Evolutionary conservation across 2,797 vertebrate species (phyloP).

Genomic region (Valencia hispanica): DNA sequence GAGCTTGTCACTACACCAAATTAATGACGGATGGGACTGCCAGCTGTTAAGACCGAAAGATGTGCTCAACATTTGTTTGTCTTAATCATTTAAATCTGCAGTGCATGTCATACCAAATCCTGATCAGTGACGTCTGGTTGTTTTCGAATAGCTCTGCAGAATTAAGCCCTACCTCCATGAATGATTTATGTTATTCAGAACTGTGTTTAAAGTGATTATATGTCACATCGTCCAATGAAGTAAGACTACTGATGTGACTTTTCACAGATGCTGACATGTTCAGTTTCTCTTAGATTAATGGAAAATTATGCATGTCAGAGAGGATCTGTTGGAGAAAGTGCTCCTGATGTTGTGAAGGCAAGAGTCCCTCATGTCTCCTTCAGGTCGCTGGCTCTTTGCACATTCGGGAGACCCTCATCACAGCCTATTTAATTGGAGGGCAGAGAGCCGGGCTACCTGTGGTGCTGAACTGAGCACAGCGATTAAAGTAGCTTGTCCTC

Average conservation of each 20-base stretch:
- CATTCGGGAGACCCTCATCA: constrained; percentile 45
- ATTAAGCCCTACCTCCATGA: not conserved
- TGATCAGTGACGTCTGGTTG: not conserved
- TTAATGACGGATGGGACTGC: constrained; percentile 24
- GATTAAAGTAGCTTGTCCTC: constrained; percentile 43
- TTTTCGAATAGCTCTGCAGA: not conserved
- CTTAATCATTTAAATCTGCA: constrained; percentile 1
- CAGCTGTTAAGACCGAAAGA: not conserved
- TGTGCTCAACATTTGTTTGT: not conserved
- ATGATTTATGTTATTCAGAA: not conserved
- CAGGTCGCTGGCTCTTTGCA: constrained; percentile 31
- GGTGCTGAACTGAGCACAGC: constrained; percentile 35
- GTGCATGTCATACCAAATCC: not conserved
- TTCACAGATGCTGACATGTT: not conserved
- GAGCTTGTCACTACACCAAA: constrained; percentile 26
- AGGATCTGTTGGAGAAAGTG: not conserved
- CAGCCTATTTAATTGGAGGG: constrained; percentile 60
- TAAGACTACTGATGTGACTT: not conserved
- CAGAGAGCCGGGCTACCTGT: constrained; percentile 35
- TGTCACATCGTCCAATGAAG: not conserved
- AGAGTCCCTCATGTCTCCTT: constrained; percentile 35
- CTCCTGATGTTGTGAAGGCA: constrained; percentile 13
- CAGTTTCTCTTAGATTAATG: constrained; percentile 3
- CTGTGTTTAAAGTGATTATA: not conserved
- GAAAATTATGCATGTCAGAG: not conserved